Conservation (phyloP, 2,888 invertebrate species). For the Bursaphelenchus okinawaensis region DNA sequence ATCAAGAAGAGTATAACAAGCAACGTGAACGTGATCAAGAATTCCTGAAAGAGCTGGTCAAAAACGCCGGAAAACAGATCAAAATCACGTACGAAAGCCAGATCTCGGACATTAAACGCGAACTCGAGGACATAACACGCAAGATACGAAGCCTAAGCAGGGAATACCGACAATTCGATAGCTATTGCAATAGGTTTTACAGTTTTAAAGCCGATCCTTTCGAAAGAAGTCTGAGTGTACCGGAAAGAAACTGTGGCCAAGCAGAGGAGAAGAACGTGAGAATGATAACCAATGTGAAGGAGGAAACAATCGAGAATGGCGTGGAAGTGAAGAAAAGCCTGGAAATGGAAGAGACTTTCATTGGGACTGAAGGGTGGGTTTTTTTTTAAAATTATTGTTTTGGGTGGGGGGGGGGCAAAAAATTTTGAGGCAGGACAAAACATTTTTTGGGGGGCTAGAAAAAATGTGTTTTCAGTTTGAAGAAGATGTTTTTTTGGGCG, state of each 20-base stretch:
- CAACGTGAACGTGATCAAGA: constrained; percentile 20
- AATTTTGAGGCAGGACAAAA: background rate
- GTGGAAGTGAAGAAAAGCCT: background rate
- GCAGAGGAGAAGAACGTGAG: background rate
- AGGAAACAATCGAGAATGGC: background rate
- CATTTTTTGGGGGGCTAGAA: too few species aligned
- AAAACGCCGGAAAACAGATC: background rate
- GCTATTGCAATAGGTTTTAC: background rate
- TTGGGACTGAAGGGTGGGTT: background rate
- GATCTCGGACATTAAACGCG: background rate
- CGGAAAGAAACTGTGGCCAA: background rate
- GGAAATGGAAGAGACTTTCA: background rate
- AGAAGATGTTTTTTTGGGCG: background rate
- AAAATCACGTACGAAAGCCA: background rate
- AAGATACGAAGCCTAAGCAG: background rate
- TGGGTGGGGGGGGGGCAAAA: background rate
- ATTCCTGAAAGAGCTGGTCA: constrained; percentile 10
- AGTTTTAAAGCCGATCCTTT: background rate
- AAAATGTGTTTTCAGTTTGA: too few species aligned
- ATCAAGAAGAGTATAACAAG: constrained; percentile 26
- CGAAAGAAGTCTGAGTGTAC: background rate
- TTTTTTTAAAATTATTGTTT: background rate
- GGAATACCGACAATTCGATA: background rate
- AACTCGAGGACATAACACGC: background rate
- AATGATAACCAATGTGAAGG: background rate